A percentile compares a stretch with the other conserved stretches of the same genome.
These are phyloP conservation scores for Enteromius afrohamiltoni DNA, from an alignment of 2,797 vertebrate species.

Conservation along the genomic window DNA sequence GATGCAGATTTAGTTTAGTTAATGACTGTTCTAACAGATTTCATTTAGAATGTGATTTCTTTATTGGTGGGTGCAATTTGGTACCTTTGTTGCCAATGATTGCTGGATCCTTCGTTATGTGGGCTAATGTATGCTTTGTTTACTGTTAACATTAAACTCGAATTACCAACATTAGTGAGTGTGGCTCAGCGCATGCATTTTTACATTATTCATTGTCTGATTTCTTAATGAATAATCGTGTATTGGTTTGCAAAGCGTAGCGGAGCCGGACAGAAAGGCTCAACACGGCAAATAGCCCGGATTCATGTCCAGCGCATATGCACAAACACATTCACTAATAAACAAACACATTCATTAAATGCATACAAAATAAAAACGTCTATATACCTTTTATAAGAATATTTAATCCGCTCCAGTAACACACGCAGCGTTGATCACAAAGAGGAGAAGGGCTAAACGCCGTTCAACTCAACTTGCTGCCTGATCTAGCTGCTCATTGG, in stretches of 20 bases:
- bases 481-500: conserved; percentile 13
- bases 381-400: conserved; percentile 36
- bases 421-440: conserved; percentile 55
- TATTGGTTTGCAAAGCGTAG: background rate
- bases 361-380: background rate
- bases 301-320: background rate
- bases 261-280: background rate
- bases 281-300: background rate
- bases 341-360: background rate
- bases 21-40: background rate
- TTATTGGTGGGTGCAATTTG: background rate
- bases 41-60: background rate
- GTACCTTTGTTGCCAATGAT: conserved; percentile 1
- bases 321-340: background rate
- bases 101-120: background rate
- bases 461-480: background rate
- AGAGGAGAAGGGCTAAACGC: conserved; percentile 46
- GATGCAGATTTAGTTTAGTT: background rate
- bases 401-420: conserved; percentile 39
- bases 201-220: background rate
- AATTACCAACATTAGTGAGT: background rate
- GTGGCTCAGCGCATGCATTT: background rate
- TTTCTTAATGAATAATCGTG: background rate
- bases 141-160: background rate
- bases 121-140: background rate